Percentiles rank a stretch among this genome's conserved stretches.
Conservation (phyloP, 2,113 vertebrate species). For the Tetrax tetrax region DNA sequence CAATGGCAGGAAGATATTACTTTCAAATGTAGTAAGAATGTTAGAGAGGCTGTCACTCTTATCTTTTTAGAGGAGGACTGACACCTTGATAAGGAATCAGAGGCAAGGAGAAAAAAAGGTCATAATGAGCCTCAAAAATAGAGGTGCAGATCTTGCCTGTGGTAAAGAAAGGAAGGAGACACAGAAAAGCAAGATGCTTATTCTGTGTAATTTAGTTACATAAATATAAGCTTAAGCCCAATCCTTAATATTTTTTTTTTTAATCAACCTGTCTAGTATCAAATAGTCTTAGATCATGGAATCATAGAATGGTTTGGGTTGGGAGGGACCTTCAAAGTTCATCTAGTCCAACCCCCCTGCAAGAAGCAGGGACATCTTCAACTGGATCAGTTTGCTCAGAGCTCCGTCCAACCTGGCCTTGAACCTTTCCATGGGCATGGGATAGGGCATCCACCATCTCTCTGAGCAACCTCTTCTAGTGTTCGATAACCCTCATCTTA, state of each 20-base stretch:
- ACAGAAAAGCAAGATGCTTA: background rate
- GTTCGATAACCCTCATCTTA: no score
- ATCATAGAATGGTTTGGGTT: no score
- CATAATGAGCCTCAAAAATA: background rate
- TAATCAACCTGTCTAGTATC: background rate
- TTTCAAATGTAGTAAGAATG: background rate
- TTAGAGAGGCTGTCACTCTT: background rate
- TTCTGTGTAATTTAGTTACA: background rate
- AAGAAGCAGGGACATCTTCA: no score
- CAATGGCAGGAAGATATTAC: background rate
- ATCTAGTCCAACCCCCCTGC: no score
- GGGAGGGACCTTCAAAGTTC: no score
- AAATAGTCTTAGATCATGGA: background rate
- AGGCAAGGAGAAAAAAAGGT: background rate
- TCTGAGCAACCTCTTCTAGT: no score
- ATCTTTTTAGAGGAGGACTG: background rate
- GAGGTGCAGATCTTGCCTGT: background rate
- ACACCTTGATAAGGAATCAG: background rate
- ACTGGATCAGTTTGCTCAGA: no score
- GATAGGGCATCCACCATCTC: no score
- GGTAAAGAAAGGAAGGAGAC: background rate
- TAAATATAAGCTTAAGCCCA: no score
- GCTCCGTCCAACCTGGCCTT: no score
- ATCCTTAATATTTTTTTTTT: no score
- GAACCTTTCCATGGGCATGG: no score